A percentile compares a stretch with the other conserved stretches of the same genome.
phyloP scores from a whole-genome alignment of 2,113 vertebrate genomes.

The Seriola quinqueradiata region DNA sequence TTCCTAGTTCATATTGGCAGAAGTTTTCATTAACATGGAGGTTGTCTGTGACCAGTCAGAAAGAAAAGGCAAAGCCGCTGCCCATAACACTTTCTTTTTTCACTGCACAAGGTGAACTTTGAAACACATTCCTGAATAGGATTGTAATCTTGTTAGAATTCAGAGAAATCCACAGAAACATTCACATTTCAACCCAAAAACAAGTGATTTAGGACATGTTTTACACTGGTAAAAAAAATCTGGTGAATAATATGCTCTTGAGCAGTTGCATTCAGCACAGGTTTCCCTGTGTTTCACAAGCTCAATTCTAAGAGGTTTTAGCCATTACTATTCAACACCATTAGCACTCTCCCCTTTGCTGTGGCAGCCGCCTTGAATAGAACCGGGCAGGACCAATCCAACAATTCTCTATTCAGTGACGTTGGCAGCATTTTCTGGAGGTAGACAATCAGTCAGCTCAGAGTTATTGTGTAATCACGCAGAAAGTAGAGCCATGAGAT shows the following conservation, averaged over 20 bases:
- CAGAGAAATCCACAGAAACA: background rate
- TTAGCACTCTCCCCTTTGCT: conserved; percentile 53
- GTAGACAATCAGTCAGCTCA: conserved; percentile 67
- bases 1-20: conserved; percentile 36
- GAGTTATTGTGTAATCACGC: conserved; percentile 79
- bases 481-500: conserved; percentile 73
- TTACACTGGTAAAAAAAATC: conserved; percentile 1
- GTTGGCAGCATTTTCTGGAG: conserved; percentile 63
- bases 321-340: conserved; percentile 58
- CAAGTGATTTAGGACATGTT: conserved; percentile 8
- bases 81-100: background rate
- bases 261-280: conserved; percentile 31
- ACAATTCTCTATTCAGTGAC: conserved; percentile 63
- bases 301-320: conserved; percentile 36
- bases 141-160: conserved; percentile 8
- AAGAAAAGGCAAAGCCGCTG: conserved; percentile 22
- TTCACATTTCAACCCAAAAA: background rate
- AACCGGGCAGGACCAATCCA: conserved; percentile 52
- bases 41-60: conserved; percentile 30
- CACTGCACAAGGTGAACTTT: conserved; percentile 16
- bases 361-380: conserved; percentile 55
- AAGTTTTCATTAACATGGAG: conserved; percentile 55
- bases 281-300: conserved; percentile 48
- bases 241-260: conserved; percentile 28
- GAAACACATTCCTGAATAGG: conserved; percentile 17